Evolutionary conservation across 2,797 vertebrate genomes (phyloP).

Genomic region (Hybognathus amarus): DNA sequence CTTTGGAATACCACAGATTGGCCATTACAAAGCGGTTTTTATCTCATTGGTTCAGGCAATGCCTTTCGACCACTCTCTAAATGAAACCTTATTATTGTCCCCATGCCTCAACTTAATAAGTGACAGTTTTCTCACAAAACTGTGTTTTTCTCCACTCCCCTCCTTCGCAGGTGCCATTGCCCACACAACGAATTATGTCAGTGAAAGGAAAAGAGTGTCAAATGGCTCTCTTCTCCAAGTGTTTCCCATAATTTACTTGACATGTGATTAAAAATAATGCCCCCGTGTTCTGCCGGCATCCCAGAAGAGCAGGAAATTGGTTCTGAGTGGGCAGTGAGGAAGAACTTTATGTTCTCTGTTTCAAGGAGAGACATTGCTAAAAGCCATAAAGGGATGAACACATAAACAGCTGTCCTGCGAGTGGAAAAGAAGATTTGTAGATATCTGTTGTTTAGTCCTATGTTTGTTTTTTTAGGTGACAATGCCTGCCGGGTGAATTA

Average conservation of each 20-base stretch:
- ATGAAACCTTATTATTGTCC: slow-evolving; percentile 75
- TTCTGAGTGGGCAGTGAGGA: slow-evolving; percentile 60
- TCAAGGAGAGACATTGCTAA: slow-evolving; percentile 45
- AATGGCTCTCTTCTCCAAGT: slow-evolving; percentile 63
- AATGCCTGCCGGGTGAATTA: slow-evolving; percentile 96
- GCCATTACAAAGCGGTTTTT: slow-evolving; percentile 73
- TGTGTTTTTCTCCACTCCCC: slow-evolving; percentile 30
- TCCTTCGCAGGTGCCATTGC: slow-evolving; percentile 65
- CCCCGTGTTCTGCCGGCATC: slow-evolving; percentile 48
- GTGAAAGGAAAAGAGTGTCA: slow-evolving; percentile 72
- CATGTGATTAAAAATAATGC: slow-evolving; percentile 62
- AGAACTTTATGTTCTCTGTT: slow-evolving; percentile 58
- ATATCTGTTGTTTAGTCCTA: slow-evolving; percentile 67
- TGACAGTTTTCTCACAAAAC: slow-evolving; percentile 61
- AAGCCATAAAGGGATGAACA: slow-evolving; percentile 53
- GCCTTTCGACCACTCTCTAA: slow-evolving; percentile 69
- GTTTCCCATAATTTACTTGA: slow-evolving; percentile 70
- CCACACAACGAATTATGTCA: slow-evolving; percentile 72
- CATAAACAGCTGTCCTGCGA: slow-evolving; percentile 38
- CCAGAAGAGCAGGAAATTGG: slow-evolving; percentile 53
- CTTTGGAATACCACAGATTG: slow-evolving; percentile 72
- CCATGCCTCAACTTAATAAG: slow-evolving; percentile 69
- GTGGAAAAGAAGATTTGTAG: slow-evolving; percentile 54
- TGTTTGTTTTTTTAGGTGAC: slow-evolving; percentile 85
- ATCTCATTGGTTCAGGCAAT: slow-evolving; percentile 80